phyloP scores from a whole-genome alignment of 2,797 vertebrate species.

The Anas capensis region DNA sequence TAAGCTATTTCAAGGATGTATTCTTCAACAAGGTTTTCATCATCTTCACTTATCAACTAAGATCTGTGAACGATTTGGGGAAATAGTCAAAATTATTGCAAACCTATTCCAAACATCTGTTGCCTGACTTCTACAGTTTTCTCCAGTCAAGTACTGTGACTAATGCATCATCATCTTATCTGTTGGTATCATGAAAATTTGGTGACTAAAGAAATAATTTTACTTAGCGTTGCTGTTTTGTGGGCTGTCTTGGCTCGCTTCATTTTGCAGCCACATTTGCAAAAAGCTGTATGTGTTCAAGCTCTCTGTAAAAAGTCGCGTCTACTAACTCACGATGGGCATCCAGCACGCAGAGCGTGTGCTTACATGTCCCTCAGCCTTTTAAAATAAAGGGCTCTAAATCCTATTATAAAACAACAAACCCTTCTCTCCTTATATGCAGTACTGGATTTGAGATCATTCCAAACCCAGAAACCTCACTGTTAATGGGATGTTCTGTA shows the following conservation, averaged over 20 bases:
- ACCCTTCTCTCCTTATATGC: neutral
- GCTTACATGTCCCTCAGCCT: neutral
- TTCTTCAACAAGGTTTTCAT: conserved; percentile 31
- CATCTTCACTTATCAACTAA: neutral
- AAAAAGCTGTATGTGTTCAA: conserved; percentile 1
- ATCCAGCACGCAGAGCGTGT: neutral
- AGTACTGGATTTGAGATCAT: neutral
- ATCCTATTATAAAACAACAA: neutral
- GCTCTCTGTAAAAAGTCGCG: conserved; percentile 13
- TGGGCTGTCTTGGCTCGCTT: conserved; percentile 51
- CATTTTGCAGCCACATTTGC: neutral
- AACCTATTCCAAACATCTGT: conserved; percentile 58
- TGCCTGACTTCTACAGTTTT: conserved; percentile 56
- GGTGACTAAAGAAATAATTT: conserved; percentile 53
- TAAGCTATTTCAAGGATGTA: conserved; percentile 38
- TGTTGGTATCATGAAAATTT: conserved; percentile 38
- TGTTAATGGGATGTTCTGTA: neutral
- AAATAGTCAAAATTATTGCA: conserved; percentile 55
- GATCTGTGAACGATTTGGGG: conserved; percentile 9
- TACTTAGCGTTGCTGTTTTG: conserved; percentile 1
- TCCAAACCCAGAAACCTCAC: neutral
- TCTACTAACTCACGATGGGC: neutral
- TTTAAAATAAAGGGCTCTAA: neutral
- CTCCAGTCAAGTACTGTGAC: conserved; percentile 35
- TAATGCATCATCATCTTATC: conserved; percentile 40